Conservation (phyloP, 2,888 invertebrate species). For the Cantharis lateralis region DNA sequence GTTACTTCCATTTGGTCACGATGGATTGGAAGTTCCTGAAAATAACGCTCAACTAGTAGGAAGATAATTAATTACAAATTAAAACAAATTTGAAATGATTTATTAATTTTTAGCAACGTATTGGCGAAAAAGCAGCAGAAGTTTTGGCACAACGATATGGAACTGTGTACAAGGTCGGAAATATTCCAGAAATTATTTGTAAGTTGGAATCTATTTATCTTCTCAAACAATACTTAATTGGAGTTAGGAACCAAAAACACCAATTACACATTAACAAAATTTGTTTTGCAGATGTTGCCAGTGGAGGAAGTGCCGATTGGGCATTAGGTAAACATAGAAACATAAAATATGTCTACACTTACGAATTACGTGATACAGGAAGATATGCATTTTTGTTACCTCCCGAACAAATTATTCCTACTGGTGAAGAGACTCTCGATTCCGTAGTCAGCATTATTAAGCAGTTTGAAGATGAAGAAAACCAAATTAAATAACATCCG, state of each 20-base stretch:
- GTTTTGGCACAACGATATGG: constrained; percentile 52
- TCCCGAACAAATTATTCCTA: constrained; percentile 66
- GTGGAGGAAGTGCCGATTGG: constrained; percentile 73
- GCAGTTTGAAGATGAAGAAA: not conserved
- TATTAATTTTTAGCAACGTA: constrained; percentile 42
- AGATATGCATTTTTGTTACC: constrained; percentile 71
- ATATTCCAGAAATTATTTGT: constrained; percentile 52
- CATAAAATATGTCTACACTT: constrained; percentile 66
- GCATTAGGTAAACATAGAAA: constrained; percentile 65
- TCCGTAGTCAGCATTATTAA: constrained; percentile 56
- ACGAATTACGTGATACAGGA: constrained; percentile 68
- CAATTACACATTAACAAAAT: not conserved
- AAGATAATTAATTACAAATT: not conserved
- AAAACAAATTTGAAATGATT: not conserved
- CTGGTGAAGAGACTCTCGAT: constrained; percentile 67
- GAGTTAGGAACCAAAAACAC: too few relatives aligned
- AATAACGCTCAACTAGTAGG: constrained; percentile 62
- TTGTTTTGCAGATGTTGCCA: constrained; percentile 60
- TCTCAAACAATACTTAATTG: too few relatives aligned
- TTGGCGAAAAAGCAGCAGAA: constrained; percentile 47
- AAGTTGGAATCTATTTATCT: too few relatives aligned
- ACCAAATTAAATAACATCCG: not conserved
- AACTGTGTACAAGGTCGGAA: constrained; percentile 55
- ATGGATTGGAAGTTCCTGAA: constrained; percentile 55
- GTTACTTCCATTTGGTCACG: constrained; percentile 69